Evolutionary conservation across 1,140 invertebrate species (phyloP).

Genomic region (Cherax destructor): DNA sequence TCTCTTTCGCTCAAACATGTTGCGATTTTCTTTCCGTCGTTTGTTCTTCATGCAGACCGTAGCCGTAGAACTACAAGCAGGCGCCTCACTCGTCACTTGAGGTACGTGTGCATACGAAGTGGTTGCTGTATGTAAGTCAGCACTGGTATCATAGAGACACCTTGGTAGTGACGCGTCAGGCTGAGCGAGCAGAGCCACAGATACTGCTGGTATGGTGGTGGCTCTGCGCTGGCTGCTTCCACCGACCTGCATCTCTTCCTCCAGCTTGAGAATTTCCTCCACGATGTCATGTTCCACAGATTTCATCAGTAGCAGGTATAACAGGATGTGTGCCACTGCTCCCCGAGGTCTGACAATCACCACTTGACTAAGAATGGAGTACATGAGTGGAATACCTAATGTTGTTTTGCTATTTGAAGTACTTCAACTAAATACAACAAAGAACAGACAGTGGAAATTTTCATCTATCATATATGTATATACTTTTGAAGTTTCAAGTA

Average conservation of each 20-base stretch:
- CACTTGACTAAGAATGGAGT: not conserved
- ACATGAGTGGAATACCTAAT: not conserved
- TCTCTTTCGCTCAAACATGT: constrained; percentile 22
- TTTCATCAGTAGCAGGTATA: not conserved
- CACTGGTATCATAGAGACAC: no score
- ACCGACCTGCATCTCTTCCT: constrained; percentile 6
- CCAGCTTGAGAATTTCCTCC: constrained; percentile 22
- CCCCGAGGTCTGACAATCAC: not conserved
- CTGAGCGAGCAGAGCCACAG: not conserved
- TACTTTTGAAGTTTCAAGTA: not conserved
- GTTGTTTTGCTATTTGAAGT: not conserved
- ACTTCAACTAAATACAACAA: not conserved
- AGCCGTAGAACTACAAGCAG: not conserved
- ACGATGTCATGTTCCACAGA: constrained; percentile 11
- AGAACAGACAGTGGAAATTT: not conserved
- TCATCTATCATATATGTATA: not conserved
- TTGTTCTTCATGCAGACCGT: not conserved
- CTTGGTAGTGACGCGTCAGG: not conserved
- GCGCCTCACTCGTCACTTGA: not conserved
- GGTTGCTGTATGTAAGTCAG: not conserved
- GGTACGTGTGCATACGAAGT: not conserved
- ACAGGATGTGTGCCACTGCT: not conserved
- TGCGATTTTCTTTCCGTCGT: constrained; percentile 18
- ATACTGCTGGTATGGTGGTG: no score
- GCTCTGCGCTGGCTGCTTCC: no score